These are phyloP conservation scores for Brachionus plicatilis DNA, from an alignment of 1,140 invertebrate species.

Conservation along the genomic window DNA sequence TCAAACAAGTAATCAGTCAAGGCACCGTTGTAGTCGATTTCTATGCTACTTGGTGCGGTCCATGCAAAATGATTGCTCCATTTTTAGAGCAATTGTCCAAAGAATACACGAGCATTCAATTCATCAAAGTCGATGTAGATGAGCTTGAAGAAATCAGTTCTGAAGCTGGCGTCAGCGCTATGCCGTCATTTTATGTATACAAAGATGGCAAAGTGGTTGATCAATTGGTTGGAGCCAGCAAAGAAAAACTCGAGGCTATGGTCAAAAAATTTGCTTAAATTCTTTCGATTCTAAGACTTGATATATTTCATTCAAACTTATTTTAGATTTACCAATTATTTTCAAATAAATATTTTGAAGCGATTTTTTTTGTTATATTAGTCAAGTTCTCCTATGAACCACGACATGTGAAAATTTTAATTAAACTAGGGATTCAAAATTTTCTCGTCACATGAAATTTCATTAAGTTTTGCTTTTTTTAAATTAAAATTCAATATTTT, in stretches of 20 bases:
- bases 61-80: constrained; percentile 40
- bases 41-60: constrained; percentile 35
- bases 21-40: constrained; percentile 37
- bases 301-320: background rate
- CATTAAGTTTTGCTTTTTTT: background rate
- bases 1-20: background rate
- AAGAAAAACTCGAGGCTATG: constrained; percentile 32
- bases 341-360: background rate
- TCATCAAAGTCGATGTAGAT: constrained; percentile 40
- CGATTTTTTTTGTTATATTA: background rate
- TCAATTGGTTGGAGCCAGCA: constrained; percentile 35
- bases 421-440: background rate
- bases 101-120: background rate
- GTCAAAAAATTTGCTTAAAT: constrained; percentile 39
- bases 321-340: background rate
- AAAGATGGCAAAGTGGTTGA: constrained; percentile 17
- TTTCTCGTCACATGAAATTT: background rate
- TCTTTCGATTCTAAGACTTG: background rate
- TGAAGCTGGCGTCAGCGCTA: constrained; percentile 30
- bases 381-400: background rate
- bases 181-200: constrained; percentile 32
- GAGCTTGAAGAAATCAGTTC: constrained; percentile 24
- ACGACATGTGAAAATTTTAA: background rate
- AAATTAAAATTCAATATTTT: background rate
- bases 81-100: constrained; percentile 39